Conservation (phyloP, 2,888 invertebrate genomes). For the Leptinotarsa rubiginosa region DNA sequence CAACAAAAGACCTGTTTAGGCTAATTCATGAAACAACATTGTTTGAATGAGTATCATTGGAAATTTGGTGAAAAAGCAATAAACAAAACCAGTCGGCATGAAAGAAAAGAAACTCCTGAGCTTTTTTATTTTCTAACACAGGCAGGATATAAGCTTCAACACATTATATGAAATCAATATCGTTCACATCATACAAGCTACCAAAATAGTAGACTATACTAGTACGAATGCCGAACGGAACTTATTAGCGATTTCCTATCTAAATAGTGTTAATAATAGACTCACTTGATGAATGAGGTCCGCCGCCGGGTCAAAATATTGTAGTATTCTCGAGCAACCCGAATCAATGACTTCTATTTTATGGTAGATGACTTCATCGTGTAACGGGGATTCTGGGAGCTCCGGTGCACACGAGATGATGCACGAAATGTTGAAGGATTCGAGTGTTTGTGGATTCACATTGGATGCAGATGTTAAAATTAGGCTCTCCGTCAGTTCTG, state of each 20-base stretch:
- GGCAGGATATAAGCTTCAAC: no score
- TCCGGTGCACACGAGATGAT: slow-evolving; percentile 88
- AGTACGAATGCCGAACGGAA: neutral
- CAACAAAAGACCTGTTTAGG: no score
- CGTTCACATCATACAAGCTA: neutral
- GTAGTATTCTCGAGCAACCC: slow-evolving; percentile 77
- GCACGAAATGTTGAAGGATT: slow-evolving; percentile 77
- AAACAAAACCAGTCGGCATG: no score
- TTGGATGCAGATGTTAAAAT: slow-evolving; percentile 86
- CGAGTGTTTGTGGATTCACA: slow-evolving; percentile 76
- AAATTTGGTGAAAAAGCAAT: no score
- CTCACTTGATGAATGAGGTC: slow-evolving; percentile 81
- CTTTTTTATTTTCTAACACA: no score
- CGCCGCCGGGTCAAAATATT: slow-evolving; percentile 81
- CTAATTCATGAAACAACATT: no score
- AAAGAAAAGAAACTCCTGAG: no score
- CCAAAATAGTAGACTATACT: neutral
- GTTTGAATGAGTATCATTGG: no score
- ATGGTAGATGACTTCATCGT: slow-evolving; percentile 70
- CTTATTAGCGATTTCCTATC: neutral
- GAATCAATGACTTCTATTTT: slow-evolving; percentile 82
- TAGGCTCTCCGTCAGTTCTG: slow-evolving; percentile 79
- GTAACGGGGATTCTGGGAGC: slow-evolving; percentile 76
- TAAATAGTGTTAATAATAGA: neutral
- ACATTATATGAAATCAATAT: no score